Evolutionary conservation across 2,797 vertebrate genomes (phyloP), one percentile per base, ranked within the genome.

Genomic region (Simalia tracyae): DNA sequence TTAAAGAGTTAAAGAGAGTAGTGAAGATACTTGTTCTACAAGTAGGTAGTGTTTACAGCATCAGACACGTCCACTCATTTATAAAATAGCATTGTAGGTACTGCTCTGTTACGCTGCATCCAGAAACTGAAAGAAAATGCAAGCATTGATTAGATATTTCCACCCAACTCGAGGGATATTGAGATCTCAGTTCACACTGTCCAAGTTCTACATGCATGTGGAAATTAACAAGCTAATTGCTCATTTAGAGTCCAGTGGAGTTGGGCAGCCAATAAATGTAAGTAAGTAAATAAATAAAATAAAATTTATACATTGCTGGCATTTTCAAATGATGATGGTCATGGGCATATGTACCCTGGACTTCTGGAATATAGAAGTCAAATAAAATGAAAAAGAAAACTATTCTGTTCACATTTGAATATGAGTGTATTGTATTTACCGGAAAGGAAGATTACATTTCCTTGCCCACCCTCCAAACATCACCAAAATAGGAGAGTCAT

Each of bases 51-150:
- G 92, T 94, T 94, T 96, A 93, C 94, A 96, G 90, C 90, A 42
- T 88, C 93, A 94, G 95, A 94, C 95, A 95, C 93, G 86, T 87
- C 91, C 50, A 19, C 93, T 93, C 94, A 93, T 66, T 93, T 92
- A 93, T 95, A 91, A 96, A 95, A 96, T 90, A 94, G 92, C 85
- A 86, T 94, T 97, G 76, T 93, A 94, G 92, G 95, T 61, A 63
- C 93, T 84, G 95, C 94, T 87, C 95, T 96, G 95, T 93, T 93
- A 95, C 93, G 95, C 96, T 96, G 94, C 94, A 93, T 94, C 93
- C 90, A 86, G 92, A 88, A 84, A 93, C 88, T 89, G 24, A 93
- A 89, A 95, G 92, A 93, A 93, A 95, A 93, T 94, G 91, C 92
- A 96, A 94, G 94, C 94, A 95, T 93, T 96, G 94, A 95, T 94